Percentiles rank a stretch among this genome's conserved stretches.
phyloP scores from a whole-genome alignment of 2,888 invertebrate genomes.

The Mesochorus sp. region DNA sequence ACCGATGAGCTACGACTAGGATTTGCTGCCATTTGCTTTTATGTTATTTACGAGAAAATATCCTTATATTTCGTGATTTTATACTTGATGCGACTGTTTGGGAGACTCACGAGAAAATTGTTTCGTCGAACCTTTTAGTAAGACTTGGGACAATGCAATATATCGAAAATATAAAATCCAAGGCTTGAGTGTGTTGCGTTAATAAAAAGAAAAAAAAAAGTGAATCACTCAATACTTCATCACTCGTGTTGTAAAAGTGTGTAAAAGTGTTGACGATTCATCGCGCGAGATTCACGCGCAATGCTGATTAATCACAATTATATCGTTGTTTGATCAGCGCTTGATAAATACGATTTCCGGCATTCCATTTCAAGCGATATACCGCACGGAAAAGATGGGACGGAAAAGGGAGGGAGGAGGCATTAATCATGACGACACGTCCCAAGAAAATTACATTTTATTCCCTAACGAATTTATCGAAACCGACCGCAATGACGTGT shows the following conservation, averaged over 20 bases:
- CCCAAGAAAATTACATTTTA: too few relatives aligned
- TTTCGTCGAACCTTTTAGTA: background rate
- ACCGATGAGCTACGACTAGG: too few relatives aligned
- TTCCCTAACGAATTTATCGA: too few relatives aligned
- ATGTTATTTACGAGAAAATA: too few relatives aligned
- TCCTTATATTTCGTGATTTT: too few relatives aligned
- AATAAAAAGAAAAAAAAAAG: constrained; percentile 1
- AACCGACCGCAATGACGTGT: too few relatives aligned
- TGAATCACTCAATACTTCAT: constrained; percentile 15
- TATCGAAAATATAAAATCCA: background rate
- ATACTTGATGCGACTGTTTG: background rate
- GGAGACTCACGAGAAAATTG: background rate
- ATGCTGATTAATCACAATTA: constrained; percentile 35
- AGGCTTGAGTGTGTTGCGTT: background rate
- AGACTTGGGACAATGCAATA: background rate
- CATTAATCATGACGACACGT: too few relatives aligned
- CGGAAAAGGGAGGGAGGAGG: background rate
- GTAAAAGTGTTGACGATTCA: constrained; percentile 21
- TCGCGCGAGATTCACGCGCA: constrained; percentile 8
- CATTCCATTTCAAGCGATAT: constrained; percentile 13
- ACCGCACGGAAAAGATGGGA: background rate
- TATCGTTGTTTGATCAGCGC: background rate
- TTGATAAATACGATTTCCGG: constrained; percentile 23
- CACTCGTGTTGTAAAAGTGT: constrained; percentile 9
- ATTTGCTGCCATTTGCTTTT: too few relatives aligned